A percentile compares a stretch with the other conserved stretches of the same genome.
Evolutionary conservation across 2,113 vertebrate species (phyloP).

Genomic region (Falco punctatus): DNA sequence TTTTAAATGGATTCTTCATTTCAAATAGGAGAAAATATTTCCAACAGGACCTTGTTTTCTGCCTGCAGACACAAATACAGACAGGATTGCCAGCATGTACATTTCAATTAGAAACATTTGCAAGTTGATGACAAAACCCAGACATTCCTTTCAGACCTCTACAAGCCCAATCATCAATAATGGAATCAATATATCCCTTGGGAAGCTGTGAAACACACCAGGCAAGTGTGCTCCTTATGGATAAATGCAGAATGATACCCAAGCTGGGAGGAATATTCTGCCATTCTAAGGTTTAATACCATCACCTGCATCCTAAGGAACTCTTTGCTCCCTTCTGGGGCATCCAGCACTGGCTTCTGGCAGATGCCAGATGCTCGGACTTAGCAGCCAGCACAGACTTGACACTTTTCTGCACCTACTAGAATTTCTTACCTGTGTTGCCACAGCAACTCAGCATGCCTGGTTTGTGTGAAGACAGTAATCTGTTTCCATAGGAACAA

Average conservation of each 20-base stretch:
- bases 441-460: conserved; percentile 49
- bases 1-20: not conserved
- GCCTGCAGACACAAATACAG: not conserved
- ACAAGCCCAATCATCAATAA: not conserved
- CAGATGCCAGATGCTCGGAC: not conserved
- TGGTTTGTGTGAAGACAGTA: not conserved
- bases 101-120: not conserved
- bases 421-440: conserved; percentile 34
- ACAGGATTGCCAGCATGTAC: not conserved
- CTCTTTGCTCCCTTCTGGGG: not conserved
- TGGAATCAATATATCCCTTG: not conserved
- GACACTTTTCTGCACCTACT: not conserved
- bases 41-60: not conserved
- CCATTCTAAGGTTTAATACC: not conserved
- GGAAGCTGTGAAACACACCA: not conserved
- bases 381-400: not conserved
- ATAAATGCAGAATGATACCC: not conserved
- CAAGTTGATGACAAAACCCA: not conserved
- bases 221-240: fast-evolving
- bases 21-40: not conserved
- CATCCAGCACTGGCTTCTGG: not conserved
- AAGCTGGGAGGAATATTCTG: not conserved
- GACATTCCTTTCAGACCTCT: not conserved
- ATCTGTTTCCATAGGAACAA: conserved; percentile 56
- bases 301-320: not conserved